Evolutionary conservation across 2,888 invertebrate species (phyloP).

Genomic region (Blomia tropicalis): DNA sequence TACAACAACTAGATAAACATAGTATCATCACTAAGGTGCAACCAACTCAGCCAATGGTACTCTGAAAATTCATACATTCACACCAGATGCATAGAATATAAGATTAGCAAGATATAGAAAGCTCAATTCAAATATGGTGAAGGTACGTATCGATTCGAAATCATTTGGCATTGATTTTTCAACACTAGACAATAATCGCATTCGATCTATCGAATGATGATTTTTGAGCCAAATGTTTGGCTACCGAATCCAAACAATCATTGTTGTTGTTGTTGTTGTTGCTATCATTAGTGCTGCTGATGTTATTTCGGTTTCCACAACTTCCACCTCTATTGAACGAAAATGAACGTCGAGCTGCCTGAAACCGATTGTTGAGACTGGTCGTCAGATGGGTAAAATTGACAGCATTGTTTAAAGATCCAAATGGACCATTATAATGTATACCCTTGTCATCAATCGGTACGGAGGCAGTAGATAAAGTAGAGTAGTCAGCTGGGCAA

Average conservation of each 20-base stretch:
- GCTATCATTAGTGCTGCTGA: background rate
- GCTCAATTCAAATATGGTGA: too few species aligned
- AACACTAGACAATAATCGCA: background rate
- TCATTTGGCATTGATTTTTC: too few species aligned
- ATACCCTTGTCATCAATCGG: background rate
- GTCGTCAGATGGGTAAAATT: background rate
- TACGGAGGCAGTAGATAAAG: background rate
- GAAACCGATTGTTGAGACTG: background rate
- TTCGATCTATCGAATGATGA: background rate
- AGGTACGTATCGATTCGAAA: too few species aligned
- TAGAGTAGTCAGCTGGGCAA: slow-evolving; percentile 14
- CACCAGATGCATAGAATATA: too few species aligned
- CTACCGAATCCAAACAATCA: background rate
- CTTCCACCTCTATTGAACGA: background rate
- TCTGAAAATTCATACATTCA: too few species aligned
- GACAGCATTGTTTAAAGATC: background rate
- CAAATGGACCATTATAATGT: background rate
- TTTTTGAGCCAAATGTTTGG: too few species aligned
- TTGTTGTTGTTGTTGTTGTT: slow-evolving; percentile 7
- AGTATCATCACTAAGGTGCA: too few species aligned
- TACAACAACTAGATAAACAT: too few species aligned
- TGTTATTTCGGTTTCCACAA: too few species aligned
- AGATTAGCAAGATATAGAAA: too few species aligned
- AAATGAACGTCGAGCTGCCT: slow-evolving; percentile 6
- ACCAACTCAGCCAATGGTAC: too few species aligned